These are phyloP conservation scores for Leucoma salicis DNA, from an alignment of 2,888 invertebrate species.

Conservation along the genomic window DNA sequence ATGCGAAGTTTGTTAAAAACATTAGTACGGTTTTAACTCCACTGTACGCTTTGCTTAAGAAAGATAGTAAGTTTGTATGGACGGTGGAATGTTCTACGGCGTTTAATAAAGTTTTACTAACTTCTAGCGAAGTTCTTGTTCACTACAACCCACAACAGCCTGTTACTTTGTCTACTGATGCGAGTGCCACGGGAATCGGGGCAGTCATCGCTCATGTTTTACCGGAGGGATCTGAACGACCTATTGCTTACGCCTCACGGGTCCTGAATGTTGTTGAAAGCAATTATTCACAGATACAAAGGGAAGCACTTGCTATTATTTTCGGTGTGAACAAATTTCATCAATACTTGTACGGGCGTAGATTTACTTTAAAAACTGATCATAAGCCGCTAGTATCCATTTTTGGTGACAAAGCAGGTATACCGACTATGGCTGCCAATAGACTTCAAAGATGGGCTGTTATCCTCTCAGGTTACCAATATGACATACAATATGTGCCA, in stretches of 20 bases:
- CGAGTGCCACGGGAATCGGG: background rate
- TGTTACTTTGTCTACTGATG: background rate
- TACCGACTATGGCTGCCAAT: slow-evolving; percentile 2
- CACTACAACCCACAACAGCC: background rate
- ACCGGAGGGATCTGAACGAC: background rate
- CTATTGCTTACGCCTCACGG: background rate
- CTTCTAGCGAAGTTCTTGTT: background rate
- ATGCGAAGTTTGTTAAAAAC: background rate
- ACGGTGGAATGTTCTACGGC: background rate
- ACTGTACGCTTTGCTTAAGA: background rate
- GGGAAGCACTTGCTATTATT: slow-evolving; percentile 7
- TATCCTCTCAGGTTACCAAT: slow-evolving; percentile 1
- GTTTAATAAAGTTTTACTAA: background rate
- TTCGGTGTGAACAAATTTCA: slow-evolving; percentile 5
- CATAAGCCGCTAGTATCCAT: slow-evolving; percentile 5
- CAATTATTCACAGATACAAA: slow-evolving; percentile 2
- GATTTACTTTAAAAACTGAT: slow-evolving; percentile 4
- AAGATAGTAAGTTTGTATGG: background rate
- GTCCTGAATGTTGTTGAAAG: background rate
- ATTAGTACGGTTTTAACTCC: background rate
- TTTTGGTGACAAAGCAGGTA: slow-evolving; percentile 6
- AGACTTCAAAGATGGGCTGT: slow-evolving; percentile 1
- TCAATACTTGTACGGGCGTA: slow-evolving; percentile 5
- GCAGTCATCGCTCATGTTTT: background rate
- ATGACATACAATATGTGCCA: slow-evolving; percentile 1